phyloP scores from a whole-genome alignment of 2,113 vertebrate genomes.

The Dunckerocampus dactyliophorus region DNA sequence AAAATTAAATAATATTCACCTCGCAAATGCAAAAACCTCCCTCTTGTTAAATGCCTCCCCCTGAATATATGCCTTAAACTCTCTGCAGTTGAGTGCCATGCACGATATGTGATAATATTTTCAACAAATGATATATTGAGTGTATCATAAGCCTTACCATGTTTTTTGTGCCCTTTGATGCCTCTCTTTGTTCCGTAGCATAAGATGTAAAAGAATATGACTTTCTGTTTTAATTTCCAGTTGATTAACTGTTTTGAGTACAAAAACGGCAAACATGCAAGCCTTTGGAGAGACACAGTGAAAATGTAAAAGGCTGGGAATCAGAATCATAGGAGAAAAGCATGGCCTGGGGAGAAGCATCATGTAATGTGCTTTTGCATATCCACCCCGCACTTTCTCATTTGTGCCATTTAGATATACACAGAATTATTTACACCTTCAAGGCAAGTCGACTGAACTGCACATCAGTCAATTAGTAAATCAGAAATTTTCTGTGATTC shows the following conservation, averaged over 20 bases:
- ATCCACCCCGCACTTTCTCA: conserved; percentile 57
- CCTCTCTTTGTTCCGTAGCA: conserved; percentile 31
- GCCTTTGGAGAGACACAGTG: conserved; percentile 43
- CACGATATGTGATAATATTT: too few species aligned
- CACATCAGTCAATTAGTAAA: conserved; percentile 99
- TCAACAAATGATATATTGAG: too few species aligned
- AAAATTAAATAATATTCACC: too few species aligned
- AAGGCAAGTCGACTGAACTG: conserved; percentile 92
- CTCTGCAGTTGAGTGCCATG: too few species aligned
- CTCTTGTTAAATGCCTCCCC: too few species aligned
- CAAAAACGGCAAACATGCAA: conserved; percentile 54
- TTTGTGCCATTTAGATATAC: conserved; percentile 80
- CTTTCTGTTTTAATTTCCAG: conserved; percentile 66
- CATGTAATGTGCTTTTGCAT: conserved; percentile 61
- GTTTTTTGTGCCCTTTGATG: conserved; percentile 44
- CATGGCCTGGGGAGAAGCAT: conserved; percentile 53
- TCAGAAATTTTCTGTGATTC: conserved; percentile 99
- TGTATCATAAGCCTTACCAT: conserved; percentile 37
- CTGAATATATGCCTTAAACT: too few species aligned
- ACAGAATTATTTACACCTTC: conserved; percentile 98
- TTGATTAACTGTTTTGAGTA: conserved; percentile 62
- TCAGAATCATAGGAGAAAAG: conserved; percentile 60
- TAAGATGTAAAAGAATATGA: conserved; percentile 38
- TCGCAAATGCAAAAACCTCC: too few species aligned
- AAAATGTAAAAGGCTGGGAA: conserved; percentile 52